phyloP scores from a whole-genome alignment of 2,888 invertebrate genomes.

The Hecatera dysodea region DNA sequence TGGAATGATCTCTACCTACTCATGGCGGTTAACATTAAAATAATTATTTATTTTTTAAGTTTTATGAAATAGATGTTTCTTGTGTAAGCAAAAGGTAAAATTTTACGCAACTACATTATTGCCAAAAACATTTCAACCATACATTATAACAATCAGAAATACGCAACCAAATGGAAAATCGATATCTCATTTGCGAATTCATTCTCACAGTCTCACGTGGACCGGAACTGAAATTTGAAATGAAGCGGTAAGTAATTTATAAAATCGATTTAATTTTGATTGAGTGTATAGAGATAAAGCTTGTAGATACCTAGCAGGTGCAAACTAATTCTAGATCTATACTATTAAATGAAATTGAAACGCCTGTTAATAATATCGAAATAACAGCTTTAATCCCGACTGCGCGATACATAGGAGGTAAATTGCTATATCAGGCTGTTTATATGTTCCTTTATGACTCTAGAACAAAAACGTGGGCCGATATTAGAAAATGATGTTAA shows the following conservation, averaged over 20 bases:
- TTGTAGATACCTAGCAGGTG: constrained; percentile 19
- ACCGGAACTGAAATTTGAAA: constrained; percentile 44
- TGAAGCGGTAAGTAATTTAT: constrained; percentile 30
- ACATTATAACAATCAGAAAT: constrained; percentile 1
- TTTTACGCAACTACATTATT: too few species aligned
- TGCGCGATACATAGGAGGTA: too few species aligned
- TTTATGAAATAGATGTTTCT: too few species aligned
- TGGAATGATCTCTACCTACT: too few species aligned
- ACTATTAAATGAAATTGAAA: too few species aligned
- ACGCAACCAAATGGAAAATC: constrained; percentile 29
- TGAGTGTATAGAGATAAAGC: constrained; percentile 29
- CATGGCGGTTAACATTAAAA: background rate
- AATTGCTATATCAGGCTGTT: too few species aligned
- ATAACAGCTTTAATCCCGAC: too few species aligned
- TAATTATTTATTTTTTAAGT: background rate
- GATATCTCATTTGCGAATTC: constrained; percentile 40
- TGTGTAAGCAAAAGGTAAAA: too few species aligned
- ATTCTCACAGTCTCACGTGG: constrained; percentile 20
- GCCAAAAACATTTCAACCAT: background rate
- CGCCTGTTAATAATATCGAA: too few species aligned
- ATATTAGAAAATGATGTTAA: too few species aligned
- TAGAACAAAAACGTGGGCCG: too few species aligned
- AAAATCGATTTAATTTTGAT: constrained; percentile 52
- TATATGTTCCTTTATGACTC: too few species aligned
- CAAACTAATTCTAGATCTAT: constrained; percentile 33